phyloP scores from a whole-genome alignment of 2,888 invertebrate genomes.

The Sturmia bella region DNA sequence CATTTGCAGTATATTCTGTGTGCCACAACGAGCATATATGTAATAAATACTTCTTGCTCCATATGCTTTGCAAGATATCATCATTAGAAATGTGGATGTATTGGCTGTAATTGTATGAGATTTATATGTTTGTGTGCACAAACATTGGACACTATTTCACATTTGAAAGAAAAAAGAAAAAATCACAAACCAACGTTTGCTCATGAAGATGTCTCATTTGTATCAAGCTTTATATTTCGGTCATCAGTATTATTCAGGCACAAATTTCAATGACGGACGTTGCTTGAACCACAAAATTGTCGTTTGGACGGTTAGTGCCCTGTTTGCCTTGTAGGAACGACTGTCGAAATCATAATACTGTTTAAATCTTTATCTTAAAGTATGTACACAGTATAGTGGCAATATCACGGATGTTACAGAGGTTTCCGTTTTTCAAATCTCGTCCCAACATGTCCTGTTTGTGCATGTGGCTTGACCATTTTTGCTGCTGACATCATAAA shows the following conservation, averaged over 20 bases:
- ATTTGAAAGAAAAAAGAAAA: constrained; percentile 36
- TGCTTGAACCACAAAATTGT: constrained; percentile 61
- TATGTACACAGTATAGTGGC: constrained; percentile 54
- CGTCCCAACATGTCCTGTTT: constrained; percentile 30
- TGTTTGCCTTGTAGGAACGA: constrained; percentile 46
- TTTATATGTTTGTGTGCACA: constrained; percentile 36
- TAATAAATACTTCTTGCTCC: not conserved
- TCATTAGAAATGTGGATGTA: not conserved
- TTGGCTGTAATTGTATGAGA: constrained; percentile 31
- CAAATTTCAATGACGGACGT: constrained; percentile 63
- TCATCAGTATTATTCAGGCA: constrained; percentile 49
- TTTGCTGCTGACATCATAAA: constrained; percentile 54
- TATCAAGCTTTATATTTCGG: constrained; percentile 14
- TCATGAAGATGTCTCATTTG: constrained; percentile 29
- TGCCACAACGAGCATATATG: constrained; percentile 15
- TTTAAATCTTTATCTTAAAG: constrained; percentile 24
- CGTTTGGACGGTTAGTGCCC: constrained; percentile 37
- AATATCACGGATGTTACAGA: constrained; percentile 68
- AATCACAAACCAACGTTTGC: constrained; percentile 12
- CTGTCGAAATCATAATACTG: constrained; percentile 30
- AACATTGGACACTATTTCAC: constrained; percentile 52
- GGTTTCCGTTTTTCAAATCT: constrained; percentile 62
- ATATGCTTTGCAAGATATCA: not conserved
- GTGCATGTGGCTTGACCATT: constrained; percentile 38
- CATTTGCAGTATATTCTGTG: constrained; percentile 45